Evolutionary conservation across 2,888 invertebrate species (phyloP), one percentile per base, ranked within the genome.

Genomic region (Ectemnius continuus): DNA sequence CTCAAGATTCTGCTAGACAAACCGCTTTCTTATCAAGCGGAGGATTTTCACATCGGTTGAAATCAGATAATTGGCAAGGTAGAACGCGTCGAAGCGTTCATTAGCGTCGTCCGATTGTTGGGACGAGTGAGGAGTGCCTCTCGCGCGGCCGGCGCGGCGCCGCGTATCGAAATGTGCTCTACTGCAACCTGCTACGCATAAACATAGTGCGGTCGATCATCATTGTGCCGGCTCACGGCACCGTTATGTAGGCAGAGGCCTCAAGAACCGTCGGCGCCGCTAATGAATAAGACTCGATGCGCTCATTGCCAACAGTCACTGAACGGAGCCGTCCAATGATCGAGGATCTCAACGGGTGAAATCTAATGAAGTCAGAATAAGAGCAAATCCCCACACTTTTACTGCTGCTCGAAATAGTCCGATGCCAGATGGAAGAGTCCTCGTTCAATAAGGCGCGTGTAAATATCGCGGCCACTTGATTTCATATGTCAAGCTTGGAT

Each of bases 221-320:
- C 67, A 52, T 52, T 52, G 52, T 52, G 52, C 52, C n/a, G 57
- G 47, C 58, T 56, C n/a, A 14, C 5, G 4, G 8, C 20, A 68
- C 72, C 62, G 69, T 76, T 76, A 77, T 74, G 66, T 58, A 18
- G 26, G 18, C 57, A 64, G 36, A 36, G 36, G 36, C 36, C 8
- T 36, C 3, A 36, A 36, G 36, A 36, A 36, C 1, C 36, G 36
- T 36, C 16, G 69, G 57, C 36, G 63, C 18, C n/a, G 59, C 60
- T 65, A 67, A 70, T 64, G 67, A 72, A 74, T 73, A 72, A 78
- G 67, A 20, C 67, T 73, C 45, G 14, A 14, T 61, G 46, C 56
- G 47, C 60, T 63, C 58, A 65, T 59, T 63, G 67, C 57, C 36
- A 57, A 67, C 69, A 58, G 36, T 60, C 23, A 64, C 52, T 58